These are phyloP conservation scores for Musca domestica DNA, from an alignment of 1,140 invertebrate species.

Conservation along the genomic window DNA sequence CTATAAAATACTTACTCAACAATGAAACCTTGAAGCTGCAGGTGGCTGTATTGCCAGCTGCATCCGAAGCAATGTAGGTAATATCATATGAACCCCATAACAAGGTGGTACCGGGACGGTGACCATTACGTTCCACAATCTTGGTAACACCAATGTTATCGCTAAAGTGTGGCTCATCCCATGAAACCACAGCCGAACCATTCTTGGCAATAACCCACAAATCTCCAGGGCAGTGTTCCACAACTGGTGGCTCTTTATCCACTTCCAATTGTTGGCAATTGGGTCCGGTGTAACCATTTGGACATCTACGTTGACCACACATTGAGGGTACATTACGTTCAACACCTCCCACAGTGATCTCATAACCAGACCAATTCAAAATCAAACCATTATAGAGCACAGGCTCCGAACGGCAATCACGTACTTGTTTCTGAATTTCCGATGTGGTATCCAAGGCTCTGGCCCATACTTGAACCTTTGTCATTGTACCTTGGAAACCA, in stretches of 20 bases:
- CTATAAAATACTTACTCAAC: conserved; percentile 68
- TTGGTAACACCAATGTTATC: conserved; percentile 81
- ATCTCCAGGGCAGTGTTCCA: conserved; percentile 88
- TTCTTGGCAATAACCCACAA: conserved; percentile 92
- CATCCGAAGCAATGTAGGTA: conserved; percentile 90
- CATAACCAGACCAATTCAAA: conserved; percentile 91
- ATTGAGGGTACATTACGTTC: conserved; percentile 87
- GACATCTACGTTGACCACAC: conserved; percentile 84
- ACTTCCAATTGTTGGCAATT: conserved; percentile 82
- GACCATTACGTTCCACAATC: conserved; percentile 81
- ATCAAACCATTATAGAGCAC: conserved; percentile 83
- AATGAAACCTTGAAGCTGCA: conserved; percentile 94
- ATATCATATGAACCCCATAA: conserved; percentile 92
- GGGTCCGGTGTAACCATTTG: conserved; percentile 77
- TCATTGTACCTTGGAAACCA: conserved; percentile 93
- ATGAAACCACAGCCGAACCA: conserved; percentile 86
- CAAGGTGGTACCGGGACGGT: conserved; percentile 86
- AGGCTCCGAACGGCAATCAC: conserved; percentile 87
- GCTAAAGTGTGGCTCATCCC: conserved; percentile 90
- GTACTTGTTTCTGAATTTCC: conserved; percentile 90
- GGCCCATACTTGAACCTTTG: conserved; percentile 93
- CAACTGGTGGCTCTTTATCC: conserved; percentile 82
- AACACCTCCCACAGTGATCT: conserved; percentile 83
- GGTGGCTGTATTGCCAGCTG: conserved; percentile 83
- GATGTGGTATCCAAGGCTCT: conserved; percentile 84